phyloP scores from a whole-genome alignment of 2,797 vertebrate species.

The Parauchenoglanis punctatus region DNA sequence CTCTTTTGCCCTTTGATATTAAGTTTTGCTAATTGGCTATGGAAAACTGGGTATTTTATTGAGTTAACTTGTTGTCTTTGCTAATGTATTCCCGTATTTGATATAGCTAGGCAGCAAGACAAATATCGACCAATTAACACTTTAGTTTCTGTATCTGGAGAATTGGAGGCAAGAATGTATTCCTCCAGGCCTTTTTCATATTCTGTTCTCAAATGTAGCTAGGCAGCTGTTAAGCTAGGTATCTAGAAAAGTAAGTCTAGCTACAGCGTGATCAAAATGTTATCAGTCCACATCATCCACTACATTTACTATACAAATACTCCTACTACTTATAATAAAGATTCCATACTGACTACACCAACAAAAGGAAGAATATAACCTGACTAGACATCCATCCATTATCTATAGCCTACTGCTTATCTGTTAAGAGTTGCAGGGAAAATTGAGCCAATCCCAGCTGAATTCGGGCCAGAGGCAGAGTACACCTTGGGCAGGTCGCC shows the following conservation, averaged over 20 bases:
- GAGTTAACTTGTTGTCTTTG: neutral
- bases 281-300: slow-evolving; percentile 52
- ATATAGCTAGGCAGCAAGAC: neutral
- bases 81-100: neutral
- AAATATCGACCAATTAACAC: neutral
- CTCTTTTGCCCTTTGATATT: neutral
- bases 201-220: no score
- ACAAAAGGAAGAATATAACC: neutral
- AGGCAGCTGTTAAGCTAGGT: neutral
- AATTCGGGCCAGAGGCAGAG: no score
- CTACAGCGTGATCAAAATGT: neutral
- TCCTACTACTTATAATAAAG: neutral
- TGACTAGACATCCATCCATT: no score
- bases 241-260: neutral
- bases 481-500: no score
- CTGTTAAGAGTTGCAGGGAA: no score
- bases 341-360: neutral
- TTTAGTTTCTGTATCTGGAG: neutral
- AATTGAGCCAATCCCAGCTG: no score
- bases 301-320: slow-evolving; percentile 51
- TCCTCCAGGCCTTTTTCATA: neutral
- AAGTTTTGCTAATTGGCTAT: neutral
- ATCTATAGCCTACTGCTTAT: no score
- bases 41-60: neutral
- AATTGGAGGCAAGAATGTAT: neutral